Evolutionary conservation across 1,140 invertebrate species (phyloP).

Genomic region (Dendroctonus ponderosae): DNA sequence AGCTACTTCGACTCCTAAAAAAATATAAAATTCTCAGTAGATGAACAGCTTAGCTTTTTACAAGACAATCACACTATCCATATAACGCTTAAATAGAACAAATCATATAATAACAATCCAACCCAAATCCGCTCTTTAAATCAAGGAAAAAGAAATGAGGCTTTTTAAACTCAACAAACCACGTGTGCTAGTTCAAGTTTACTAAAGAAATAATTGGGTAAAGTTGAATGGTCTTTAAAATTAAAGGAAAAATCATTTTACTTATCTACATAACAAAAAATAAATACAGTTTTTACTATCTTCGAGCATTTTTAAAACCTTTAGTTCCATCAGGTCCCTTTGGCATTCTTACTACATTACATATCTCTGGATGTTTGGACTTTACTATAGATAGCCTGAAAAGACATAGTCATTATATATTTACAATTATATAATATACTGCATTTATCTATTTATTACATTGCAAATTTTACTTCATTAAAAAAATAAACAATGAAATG

Average conservation of each 20-base stretch:
- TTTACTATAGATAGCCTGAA: conserved; percentile 42
- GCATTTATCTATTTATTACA: neutral
- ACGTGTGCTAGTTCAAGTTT: too few relatives aligned
- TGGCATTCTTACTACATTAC: conserved; percentile 56
- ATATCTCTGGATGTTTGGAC: conserved; percentile 34
- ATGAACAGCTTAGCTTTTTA: too few relatives aligned
- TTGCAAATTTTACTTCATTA: neutral
- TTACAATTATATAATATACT: neutral
- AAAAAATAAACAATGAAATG: neutral
- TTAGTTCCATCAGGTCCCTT: conserved; percentile 59
- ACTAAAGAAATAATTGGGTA: too few relatives aligned
- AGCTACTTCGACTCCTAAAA: too few relatives aligned
- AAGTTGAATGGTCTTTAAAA: too few relatives aligned
- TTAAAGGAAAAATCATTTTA: neutral
- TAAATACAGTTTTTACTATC: conserved; percentile 51
- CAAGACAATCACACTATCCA: too few relatives aligned
- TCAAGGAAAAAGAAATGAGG: too few relatives aligned
- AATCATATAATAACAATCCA: too few relatives aligned
- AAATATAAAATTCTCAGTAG: too few relatives aligned
- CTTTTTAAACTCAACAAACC: too few relatives aligned
- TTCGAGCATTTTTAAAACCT: conserved; percentile 57
- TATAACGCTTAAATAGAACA: too few relatives aligned
- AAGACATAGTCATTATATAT: neutral
- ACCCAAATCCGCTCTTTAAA: too few relatives aligned
- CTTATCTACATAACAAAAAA: conserved; percentile 23